Base-by-base conservation (phyloP, 2,797 vertebrate genomes). In the Bucorvus abyssinicus region DNA sequence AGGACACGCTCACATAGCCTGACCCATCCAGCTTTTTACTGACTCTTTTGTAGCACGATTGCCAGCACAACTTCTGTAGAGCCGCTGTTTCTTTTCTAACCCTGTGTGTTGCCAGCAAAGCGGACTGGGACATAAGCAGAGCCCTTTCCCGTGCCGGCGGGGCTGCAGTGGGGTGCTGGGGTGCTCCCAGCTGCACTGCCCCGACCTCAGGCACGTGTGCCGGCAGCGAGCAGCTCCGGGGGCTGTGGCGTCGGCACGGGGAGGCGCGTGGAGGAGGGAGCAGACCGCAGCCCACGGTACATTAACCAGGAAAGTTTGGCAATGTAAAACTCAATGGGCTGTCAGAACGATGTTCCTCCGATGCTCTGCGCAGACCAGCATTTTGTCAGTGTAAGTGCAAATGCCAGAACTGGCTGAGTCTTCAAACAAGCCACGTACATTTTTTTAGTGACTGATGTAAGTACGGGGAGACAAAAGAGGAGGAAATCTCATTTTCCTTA, bases 281-380 rank as follows among this genome's bases (percentile, higher is more conserved):
- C 79, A 29, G 74, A 8, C 40, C 5, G 3, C 26, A 23, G 78
- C 57, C 83, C 91, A 74, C 0, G 93, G 32, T 90, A 57, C 90
- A 82, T 95, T 95, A 94, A 52, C 32, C 89, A 93, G 87, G 38
- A 26, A 67, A 40, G 84, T 93, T 52, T 42, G 93, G 89, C 44
- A 70, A 74, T 21, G 60, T 36, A 14, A 36, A 89, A 90, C 81
- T 87, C 93, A 84, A 12, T 50, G 94, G 94, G 90, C 93, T 96
- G 96, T 97, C 96, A 96, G 84, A 96, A 69, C 69, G 19, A 97
- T 96, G 91, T 94, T 94, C 90, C 90, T 22, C 75, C 32, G 0
- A 20, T 7, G 61, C 92, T 75, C 83, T 11, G 60, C n/a, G 0
- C 12, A 10, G 64, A 36, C 63, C 84, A 32, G 88, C 82, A 24